Evolutionary conservation across 2,888 invertebrate species (phyloP).

Genomic region (Hypsopygia costalis): DNA sequence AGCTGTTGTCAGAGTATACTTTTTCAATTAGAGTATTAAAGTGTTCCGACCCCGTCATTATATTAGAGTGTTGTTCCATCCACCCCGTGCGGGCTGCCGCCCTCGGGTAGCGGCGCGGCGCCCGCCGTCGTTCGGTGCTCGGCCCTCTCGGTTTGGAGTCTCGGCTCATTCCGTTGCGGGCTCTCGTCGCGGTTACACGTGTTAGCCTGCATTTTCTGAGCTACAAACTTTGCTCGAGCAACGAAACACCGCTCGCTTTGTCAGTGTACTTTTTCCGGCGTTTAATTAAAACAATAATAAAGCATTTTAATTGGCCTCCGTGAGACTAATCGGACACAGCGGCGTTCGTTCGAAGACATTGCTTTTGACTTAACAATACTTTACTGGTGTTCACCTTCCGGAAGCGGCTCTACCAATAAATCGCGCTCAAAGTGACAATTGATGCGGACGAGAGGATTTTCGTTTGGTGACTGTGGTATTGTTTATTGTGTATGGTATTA

Average conservation of each 20-base stretch:
- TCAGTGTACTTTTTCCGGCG: slow-evolving; percentile 10
- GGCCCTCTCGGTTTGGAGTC: slow-evolving; percentile 13
- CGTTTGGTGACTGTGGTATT: slow-evolving; percentile 57
- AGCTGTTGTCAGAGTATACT: slow-evolving; percentile 72
- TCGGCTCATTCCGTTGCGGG: slow-evolving; percentile 59
- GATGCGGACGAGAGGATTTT: slow-evolving; percentile 47
- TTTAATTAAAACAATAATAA: slow-evolving; percentile 34
- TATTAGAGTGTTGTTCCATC: slow-evolving; percentile 78
- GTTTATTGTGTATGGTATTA: slow-evolving; percentile 39
- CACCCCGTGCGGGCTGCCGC: slow-evolving; percentile 60
- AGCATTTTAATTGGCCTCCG: slow-evolving; percentile 27
- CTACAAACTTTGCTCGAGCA: slow-evolving; percentile 71
- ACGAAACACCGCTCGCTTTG: slow-evolving; percentile 30
- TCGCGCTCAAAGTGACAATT: slow-evolving; percentile 51
- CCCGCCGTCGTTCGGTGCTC: slow-evolving; percentile 13
- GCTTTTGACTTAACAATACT: slow-evolving; percentile 19
- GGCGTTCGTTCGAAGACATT: slow-evolving; percentile 19
- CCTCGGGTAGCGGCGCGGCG: slow-evolving; percentile 31
- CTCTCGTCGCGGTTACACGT: slow-evolving; percentile 40
- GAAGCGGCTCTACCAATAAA: slow-evolving; percentile 23
- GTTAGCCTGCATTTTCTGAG: slow-evolving; percentile 19
- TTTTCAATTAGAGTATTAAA: slow-evolving; percentile 80
- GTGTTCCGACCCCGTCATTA: slow-evolving; percentile 79
- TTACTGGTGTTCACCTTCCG: slow-evolving; percentile 11
- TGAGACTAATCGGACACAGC: slow-evolving; percentile 14